Evolutionary conservation across 2,113 vertebrate genomes (phyloP), one percentile per base, ranked within the genome.

Genomic region (Hippolais icterina): DNA sequence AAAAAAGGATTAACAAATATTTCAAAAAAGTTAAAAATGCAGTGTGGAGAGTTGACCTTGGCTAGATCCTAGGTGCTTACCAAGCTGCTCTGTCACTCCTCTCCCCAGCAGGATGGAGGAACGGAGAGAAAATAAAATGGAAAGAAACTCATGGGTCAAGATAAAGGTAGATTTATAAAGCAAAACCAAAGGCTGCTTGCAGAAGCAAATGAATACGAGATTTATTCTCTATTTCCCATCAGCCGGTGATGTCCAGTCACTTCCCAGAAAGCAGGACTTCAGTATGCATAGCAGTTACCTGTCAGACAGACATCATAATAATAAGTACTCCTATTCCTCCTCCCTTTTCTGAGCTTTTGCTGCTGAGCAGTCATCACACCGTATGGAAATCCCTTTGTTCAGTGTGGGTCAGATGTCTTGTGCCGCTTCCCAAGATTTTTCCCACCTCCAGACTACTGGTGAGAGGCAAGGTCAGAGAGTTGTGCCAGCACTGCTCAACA

Each of bases 241-340:
- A 44, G 20, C 15, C 74, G 28, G 19, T 2, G 10, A 44, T 60
- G 27, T 21, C 28, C 5, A 10, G 28, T 18, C 46, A 29, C 50
- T 69, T 79, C 33, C 21, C 17, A 23, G 25, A 46, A 60, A 70
- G 22, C 1, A 41, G 31, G 10, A 19, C 11, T 69, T 74, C 54
- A 75, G 19, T 29, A 41, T 4, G 3, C 9, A 7, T 3, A 50
- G 31, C 5, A 15, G 7, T 12, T 65, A 41, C 35, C 28, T 37
- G 10, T 33, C 41, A 76, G 35, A 46, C 46, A 60, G 61, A 44
- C 5, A 25, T 16, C 15, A 10, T 24, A 47, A 44, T 27, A 65
- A 35, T 4, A 3, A 56, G 31, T 27, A 5, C 2, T 3, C 1
- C 8, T 12, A 12, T 19, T 41, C 6, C 8, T 60, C 16, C 52